These are phyloP conservation scores for Gari tellinella DNA, from an alignment of 2,888 invertebrate species.

Conservation along the genomic window DNA sequence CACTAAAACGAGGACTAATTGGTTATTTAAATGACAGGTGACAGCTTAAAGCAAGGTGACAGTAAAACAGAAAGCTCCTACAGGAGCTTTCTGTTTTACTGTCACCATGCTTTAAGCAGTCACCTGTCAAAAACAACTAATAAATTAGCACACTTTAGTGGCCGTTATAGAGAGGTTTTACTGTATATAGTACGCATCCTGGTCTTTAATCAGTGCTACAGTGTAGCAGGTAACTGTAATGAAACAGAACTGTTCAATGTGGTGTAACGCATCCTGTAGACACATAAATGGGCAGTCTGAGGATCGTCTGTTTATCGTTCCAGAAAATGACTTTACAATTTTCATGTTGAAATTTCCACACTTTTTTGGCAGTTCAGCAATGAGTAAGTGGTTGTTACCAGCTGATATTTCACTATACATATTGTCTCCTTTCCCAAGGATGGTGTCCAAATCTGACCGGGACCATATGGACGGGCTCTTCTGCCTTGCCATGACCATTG, in stretches of 20 bases:
- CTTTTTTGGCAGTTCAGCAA: constrained; percentile 1
- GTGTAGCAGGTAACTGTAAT: background rate
- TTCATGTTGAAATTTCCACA: background rate
- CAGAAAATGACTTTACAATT: background rate
- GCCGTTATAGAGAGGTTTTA: too few relatives aligned
- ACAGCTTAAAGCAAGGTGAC: too few relatives aligned
- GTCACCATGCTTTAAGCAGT: too few relatives aligned
- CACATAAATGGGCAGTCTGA: background rate
- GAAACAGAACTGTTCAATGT: background rate
- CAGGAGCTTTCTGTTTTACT: too few relatives aligned
- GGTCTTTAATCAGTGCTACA: background rate
- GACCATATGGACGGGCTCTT: background rate
- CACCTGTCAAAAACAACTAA: too few relatives aligned
- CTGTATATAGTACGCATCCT: too few relatives aligned
- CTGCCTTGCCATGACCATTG: background rate
- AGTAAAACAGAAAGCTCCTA: too few relatives aligned
- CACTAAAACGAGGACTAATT: too few relatives aligned
- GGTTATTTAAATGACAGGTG: too few relatives aligned
- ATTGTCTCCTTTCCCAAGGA: background rate
- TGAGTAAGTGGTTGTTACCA: background rate
- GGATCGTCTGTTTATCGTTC: background rate
- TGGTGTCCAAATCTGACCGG: background rate
- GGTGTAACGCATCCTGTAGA: background rate
- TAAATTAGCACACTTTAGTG: too few relatives aligned
- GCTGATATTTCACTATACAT: background rate